A percentile compares a stretch with the other conserved stretches of the same genome.
These are phyloP conservation scores for Cassiopea andromeda DNA, from an alignment of 30 jellyfish, hydroid and myxozoan genomes.

Conservation along the genomic window DNA sequence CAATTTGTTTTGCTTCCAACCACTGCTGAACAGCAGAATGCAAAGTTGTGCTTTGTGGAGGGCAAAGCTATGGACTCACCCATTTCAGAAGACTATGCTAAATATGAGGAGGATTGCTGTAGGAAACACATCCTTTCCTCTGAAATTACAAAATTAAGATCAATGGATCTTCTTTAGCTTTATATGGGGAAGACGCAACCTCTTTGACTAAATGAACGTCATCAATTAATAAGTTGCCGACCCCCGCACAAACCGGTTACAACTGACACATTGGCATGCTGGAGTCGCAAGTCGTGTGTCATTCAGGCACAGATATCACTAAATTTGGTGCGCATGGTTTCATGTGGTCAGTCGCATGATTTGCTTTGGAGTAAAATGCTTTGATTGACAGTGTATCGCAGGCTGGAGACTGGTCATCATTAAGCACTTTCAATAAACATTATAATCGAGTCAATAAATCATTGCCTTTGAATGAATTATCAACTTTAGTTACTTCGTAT, in stretches of 20 bases:
- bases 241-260: constrained; percentile 38
- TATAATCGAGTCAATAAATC: background rate
- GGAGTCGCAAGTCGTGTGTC: constrained; percentile 27
- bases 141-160: too few species aligned
- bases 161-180: background rate
- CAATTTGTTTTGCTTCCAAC: too few species aligned
- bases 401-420: constrained; percentile 45
- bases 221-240: background rate
- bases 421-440: constrained; percentile 6
- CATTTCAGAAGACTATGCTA: too few species aligned
- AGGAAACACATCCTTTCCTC: too few species aligned
- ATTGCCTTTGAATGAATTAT: background rate
- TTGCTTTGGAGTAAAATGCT: background rate
- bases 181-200: background rate
- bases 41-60: too few species aligned
- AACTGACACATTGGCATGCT: constrained; percentile 34
- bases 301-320: constrained; percentile 15
- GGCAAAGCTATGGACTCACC: too few species aligned
- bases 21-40: too few species aligned
- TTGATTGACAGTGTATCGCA: background rate
- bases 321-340: constrained; percentile 14
- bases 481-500: background rate
- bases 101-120: too few species aligned
- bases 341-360: constrained; percentile 23
- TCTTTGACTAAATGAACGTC: background rate